These are phyloP conservation scores for Halesus radiatus DNA, from an alignment of 1,140 invertebrate species.

Conservation along the genomic window DNA sequence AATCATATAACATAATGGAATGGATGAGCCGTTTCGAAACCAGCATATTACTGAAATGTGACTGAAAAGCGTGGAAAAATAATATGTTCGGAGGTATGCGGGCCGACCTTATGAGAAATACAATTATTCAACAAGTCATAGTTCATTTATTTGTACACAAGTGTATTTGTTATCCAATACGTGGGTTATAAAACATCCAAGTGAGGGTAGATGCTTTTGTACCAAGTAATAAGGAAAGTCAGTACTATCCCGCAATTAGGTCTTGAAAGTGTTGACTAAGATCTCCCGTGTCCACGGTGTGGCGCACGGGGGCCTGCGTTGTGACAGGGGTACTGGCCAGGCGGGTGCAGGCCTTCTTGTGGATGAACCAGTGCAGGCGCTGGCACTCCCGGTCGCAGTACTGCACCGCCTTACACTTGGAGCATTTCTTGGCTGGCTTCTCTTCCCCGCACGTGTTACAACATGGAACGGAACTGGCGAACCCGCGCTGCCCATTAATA, in stretches of 20 bases:
- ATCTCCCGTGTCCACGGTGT: slow-evolving; percentile 64
- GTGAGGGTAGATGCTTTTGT: neutral
- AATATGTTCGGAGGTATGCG: neutral
- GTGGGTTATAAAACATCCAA: neutral
- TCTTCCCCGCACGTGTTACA: slow-evolving; percentile 93
- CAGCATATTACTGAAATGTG: neutral
- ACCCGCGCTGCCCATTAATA: slow-evolving; percentile 90
- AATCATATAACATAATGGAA: slow-evolving; percentile 13
- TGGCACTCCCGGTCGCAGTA: slow-evolving; percentile 97
- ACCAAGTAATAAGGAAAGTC: neutral
- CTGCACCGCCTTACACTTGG: slow-evolving; percentile 93
- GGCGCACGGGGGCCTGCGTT: slow-evolving; percentile 59
- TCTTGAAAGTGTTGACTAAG: slow-evolving; percentile 68
- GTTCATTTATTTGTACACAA: slow-evolving; percentile 9
- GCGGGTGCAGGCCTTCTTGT: slow-evolving; percentile 89
- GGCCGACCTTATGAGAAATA: slow-evolving; percentile 1
- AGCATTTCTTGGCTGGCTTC: slow-evolving; percentile 92
- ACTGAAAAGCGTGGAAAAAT: slow-evolving; percentile 12
- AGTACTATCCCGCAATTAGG: slow-evolving; percentile 59
- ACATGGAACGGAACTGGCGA: slow-evolving; percentile 77
- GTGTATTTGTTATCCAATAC: neutral
- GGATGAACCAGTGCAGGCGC: slow-evolving; percentile 94
- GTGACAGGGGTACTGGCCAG: slow-evolving; percentile 65
- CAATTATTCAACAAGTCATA: slow-evolving; percentile 24
- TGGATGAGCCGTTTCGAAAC: slow-evolving; percentile 4